Percentiles rank a stretch among this genome's conserved stretches.
Conservation (phyloP, 2,113 vertebrate species). For the Chrysochloris asiatica region DNA sequence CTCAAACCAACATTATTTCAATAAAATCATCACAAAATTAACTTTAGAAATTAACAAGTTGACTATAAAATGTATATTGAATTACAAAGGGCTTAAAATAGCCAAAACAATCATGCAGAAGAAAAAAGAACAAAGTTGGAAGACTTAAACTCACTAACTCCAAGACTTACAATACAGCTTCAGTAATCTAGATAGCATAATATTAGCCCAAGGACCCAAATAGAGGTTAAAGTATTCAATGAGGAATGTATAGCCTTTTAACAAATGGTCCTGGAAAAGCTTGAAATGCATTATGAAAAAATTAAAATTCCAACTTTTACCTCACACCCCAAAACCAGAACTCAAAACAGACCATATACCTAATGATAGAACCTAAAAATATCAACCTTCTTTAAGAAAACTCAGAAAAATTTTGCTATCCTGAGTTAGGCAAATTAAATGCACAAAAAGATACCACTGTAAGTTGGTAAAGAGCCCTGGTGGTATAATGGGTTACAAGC, state of each 20-base stretch:
- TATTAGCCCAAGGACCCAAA: background rate
- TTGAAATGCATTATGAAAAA: background rate
- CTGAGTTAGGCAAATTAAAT: slow-evolving; percentile 5
- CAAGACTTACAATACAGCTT: background rate
- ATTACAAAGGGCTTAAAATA: background rate
- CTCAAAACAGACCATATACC: too few relatives aligned
- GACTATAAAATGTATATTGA: too few relatives aligned
- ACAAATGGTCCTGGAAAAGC: background rate
- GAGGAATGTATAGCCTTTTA: background rate
- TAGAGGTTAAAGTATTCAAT: background rate
- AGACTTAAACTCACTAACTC: too few relatives aligned
- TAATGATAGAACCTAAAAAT: slow-evolving; percentile 34
- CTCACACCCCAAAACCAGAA: background rate
- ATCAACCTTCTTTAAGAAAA: background rate
- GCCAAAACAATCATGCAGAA: background rate
- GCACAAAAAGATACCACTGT: background rate
- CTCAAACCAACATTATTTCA: background rate
- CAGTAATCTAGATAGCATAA: background rate
- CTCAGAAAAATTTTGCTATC: background rate
- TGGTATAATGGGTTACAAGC: too few relatives aligned
- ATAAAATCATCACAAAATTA: too few relatives aligned
- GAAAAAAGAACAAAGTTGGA: background rate
- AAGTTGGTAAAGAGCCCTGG: too few relatives aligned
- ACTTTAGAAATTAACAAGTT: too few relatives aligned
- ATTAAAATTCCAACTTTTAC: background rate